Evolutionary conservation across 2,113 vertebrate species (phyloP).

Genomic region (Nymphicus hollandicus): DNA sequence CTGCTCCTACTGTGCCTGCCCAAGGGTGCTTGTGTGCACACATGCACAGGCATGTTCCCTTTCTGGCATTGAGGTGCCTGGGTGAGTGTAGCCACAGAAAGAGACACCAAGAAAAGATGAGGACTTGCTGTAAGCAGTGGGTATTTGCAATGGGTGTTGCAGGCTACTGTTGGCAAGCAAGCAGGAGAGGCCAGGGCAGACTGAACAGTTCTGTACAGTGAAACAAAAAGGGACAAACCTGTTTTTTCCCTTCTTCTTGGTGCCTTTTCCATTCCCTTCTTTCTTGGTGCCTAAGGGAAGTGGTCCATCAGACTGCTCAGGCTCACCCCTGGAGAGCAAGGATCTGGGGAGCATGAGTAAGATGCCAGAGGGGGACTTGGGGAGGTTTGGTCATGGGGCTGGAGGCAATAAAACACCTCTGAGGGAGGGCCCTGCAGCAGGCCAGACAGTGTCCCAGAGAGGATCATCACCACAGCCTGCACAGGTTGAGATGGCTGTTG

Average conservation of each 20-base stretch:
- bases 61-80: background rate
- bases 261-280: background rate
- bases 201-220: background rate
- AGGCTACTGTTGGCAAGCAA: background rate
- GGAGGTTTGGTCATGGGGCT: background rate
- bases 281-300: background rate
- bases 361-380: background rate
- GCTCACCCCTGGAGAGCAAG: background rate
- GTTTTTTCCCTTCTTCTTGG: background rate
- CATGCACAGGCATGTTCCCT: background rate
- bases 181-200: background rate
- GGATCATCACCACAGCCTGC: background rate
- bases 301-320: background rate
- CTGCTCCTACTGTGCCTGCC: accelerated
- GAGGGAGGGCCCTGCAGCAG: background rate
- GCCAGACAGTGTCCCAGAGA: background rate
- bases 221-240: background rate
- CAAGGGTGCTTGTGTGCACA: accelerated
- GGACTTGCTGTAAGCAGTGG: background rate
- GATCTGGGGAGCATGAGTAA: background rate
- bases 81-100: background rate
- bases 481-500: background rate
- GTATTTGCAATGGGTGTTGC: background rate
- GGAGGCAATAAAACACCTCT: background rate
- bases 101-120: background rate